phyloP scores from a whole-genome alignment of 1,140 invertebrate genomes.

The Drosophila tristis region DNA sequence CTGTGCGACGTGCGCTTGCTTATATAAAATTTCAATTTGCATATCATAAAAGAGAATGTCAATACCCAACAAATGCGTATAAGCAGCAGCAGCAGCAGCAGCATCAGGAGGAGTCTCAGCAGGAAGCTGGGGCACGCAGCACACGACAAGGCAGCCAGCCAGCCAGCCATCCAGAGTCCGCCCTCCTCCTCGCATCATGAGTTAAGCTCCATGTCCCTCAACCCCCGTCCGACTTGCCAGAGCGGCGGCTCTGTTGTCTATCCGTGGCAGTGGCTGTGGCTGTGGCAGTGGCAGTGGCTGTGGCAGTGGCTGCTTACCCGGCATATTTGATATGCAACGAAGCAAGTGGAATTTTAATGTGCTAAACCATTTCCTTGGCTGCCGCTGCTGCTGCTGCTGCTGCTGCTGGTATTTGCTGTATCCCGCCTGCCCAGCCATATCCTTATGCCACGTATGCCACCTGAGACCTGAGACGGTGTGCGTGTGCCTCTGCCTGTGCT shows the following conservation, averaged over 20 bases:
- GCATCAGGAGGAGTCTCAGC: conserved; percentile 25
- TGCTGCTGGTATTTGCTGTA: conserved; percentile 41
- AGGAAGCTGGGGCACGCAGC: conserved; percentile 5
- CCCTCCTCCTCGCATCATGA: conserved; percentile 33
- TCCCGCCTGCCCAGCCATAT: not conserved
- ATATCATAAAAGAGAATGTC: conserved; percentile 75
- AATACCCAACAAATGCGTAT: conserved; percentile 71
- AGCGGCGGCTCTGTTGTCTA: conserved; percentile 17
- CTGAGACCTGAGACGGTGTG: conserved; percentile 5
- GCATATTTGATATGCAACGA: conserved; percentile 79
- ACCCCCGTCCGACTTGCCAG: conserved; percentile 12
- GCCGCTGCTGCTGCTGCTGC: not conserved
- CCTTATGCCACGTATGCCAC: conserved; percentile 20
- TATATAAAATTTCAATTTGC: conserved; percentile 82
- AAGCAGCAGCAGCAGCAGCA: conserved; percentile 37
- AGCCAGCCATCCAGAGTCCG: too few relatives aligned
- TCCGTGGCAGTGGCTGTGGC: not conserved
- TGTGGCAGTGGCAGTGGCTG: not conserved
- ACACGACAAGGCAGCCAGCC: too few relatives aligned
- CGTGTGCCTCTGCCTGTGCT: conserved; percentile 20
- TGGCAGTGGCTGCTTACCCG: conserved; percentile 43
- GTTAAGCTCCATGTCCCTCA: conserved; percentile 35
- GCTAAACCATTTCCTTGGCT: conserved; percentile 77
- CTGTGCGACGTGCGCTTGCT: conserved; percentile 53
- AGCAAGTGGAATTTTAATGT: conserved; percentile 82